phyloP scores from a whole-genome alignment of 2,113 vertebrate species.

The Gymnobelideus leadbeateri region DNA sequence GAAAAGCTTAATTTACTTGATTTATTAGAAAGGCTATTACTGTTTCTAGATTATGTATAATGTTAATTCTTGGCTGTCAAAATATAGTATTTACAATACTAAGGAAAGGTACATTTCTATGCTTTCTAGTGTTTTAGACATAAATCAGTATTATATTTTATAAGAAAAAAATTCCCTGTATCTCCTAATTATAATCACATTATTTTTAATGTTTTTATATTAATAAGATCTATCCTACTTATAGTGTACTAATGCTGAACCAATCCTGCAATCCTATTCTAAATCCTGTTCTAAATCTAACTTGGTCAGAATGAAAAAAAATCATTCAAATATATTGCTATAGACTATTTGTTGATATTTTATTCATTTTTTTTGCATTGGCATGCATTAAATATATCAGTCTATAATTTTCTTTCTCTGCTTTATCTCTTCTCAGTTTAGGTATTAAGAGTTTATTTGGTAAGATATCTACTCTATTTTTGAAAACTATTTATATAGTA shows the following conservation, averaged over 20 bases:
- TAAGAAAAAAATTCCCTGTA: neutral
- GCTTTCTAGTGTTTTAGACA: neutral
- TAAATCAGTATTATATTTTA: neutral
- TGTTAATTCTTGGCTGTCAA: neutral
- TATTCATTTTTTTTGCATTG: neutral
- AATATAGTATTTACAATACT: neutral
- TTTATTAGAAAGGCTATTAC: neutral
- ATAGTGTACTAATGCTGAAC: neutral
- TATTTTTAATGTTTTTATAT: neutral
- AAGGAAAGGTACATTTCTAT: neutral
- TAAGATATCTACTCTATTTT: neutral
- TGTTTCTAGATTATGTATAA: neutral
- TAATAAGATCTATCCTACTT: neutral
- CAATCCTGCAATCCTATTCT: neutral
- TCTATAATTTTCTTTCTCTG: neutral
- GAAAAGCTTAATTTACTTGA: neutral
- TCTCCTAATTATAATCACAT: neutral
- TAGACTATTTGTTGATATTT: neutral
- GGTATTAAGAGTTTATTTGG: neutral
- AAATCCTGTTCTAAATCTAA: neutral
- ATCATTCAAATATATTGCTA: neutral
- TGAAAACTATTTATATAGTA: neutral
- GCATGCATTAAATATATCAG: neutral
- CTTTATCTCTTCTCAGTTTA: neutral
- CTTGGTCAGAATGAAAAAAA: neutral